Base-by-base conservation (phyloP, 2,888 invertebrate genomes). In the Melanotus villosus region DNA sequence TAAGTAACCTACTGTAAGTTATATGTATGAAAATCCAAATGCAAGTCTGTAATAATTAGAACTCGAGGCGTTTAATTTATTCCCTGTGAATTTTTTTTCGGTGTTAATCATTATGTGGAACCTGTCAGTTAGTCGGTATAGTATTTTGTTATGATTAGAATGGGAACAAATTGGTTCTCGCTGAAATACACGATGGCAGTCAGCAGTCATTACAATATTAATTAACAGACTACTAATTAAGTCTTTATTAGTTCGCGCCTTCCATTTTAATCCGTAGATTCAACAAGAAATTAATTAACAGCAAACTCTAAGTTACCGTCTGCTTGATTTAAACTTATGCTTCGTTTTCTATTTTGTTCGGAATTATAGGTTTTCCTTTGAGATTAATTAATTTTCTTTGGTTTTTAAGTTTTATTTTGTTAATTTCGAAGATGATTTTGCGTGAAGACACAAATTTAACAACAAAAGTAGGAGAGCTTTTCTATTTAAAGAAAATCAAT, bases 171-270 rank as follows among this genome's bases (percentile, higher is more conserved):
- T 56, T 56, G 32, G 38, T 38, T 56, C 19, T 36, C 12, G 52
- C 12, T 32, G 52, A 32, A 52, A n/a, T 50, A 50, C 52, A 18
- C n/a, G 26, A 56, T 43, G 36, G 34, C 30, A 56, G 32, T 26
- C 52, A 52, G 50, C 10, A 66, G 58, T 66, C 59, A 41, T 59
- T 59, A 59, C 43, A 66, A 66, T 66, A 59, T 59, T 66, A 66
- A 66, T 66, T 66, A 66, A 65, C 66, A 38, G 47, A 66, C 43
- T 66, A 59, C 58, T 66, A 66, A 66, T 66, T 66, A 59, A 59
- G 58, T 66, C 50, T 66, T 57, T 52, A 62, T 62, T 62, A 50
- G 62, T 50, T 62, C 65, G 41, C 58, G 30, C 58, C 50, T 59
- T 41, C 50, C 45, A 59, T 59, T 66, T 57, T 38, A 59, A 66